Conservation (phyloP, 2,113 vertebrate genomes). For the Tricholaema leucomelas region DNA sequence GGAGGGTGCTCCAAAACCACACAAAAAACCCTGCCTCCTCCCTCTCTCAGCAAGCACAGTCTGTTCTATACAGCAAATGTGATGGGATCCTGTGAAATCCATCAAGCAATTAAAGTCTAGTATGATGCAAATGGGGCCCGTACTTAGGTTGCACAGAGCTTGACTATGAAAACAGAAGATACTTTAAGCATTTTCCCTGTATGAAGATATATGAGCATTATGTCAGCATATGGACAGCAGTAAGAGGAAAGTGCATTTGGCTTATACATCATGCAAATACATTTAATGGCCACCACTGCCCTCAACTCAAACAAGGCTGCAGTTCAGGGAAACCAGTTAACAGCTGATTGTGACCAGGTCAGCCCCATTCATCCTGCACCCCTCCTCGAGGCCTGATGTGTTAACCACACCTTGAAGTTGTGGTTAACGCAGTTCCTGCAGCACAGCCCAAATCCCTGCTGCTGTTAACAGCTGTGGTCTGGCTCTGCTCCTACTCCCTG, state of each 20-base stretch:
- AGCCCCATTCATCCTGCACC: background rate
- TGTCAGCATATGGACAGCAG: background rate
- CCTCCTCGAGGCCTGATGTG: background rate
- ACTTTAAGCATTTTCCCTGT: background rate
- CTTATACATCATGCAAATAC: background rate
- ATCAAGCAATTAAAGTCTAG: conserved; percentile 43
- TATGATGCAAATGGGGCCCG: background rate
- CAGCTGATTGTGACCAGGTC: background rate
- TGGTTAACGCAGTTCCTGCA: background rate
- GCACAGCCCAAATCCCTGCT: background rate
- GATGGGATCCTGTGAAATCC: conserved; percentile 23
- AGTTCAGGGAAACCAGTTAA: background rate
- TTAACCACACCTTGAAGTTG: conserved; percentile 11
- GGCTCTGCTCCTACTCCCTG: background rate
- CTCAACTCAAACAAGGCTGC: background rate
- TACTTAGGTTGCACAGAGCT: background rate
- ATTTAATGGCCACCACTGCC: background rate
- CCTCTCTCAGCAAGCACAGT: background rate
- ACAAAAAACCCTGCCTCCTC: background rate
- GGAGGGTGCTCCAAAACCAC: too few relatives aligned
- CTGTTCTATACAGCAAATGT: background rate
- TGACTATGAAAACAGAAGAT: background rate
- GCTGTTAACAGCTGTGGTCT: background rate
- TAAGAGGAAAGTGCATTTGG: background rate
- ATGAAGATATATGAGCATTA: background rate